These are phyloP conservation scores for Echiichthys vipera DNA, from an alignment of 2,797 vertebrate species.

Conservation along the genomic window DNA sequence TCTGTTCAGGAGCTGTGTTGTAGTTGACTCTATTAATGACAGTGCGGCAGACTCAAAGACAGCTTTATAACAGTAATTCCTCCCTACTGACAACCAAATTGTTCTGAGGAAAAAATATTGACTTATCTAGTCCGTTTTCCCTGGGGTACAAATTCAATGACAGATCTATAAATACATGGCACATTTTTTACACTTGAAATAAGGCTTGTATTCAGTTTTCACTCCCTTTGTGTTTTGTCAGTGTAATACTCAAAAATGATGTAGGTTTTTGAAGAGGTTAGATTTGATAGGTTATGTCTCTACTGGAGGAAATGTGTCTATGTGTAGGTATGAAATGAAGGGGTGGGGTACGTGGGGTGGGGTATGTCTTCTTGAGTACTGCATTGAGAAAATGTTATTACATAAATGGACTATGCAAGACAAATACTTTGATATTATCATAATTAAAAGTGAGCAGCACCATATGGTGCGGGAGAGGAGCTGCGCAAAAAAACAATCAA, in stretches of 20 bases:
- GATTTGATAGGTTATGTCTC: slow-evolving; percentile 71
- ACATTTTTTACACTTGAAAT: slow-evolving; percentile 59
- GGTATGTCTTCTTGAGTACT: slow-evolving; percentile 55
- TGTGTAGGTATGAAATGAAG: slow-evolving; percentile 13
- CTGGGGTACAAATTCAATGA: slow-evolving; percentile 53
- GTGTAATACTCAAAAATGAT: slow-evolving; percentile 63
- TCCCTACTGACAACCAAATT: slow-evolving; percentile 61
- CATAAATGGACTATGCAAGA: slow-evolving; percentile 86
- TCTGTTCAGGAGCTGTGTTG: slow-evolving; percentile 37
- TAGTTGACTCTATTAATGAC: slow-evolving; percentile 61
- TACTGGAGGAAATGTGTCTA: slow-evolving; percentile 43
- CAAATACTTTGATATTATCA: slow-evolving; percentile 86
- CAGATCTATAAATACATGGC: slow-evolving; percentile 45
- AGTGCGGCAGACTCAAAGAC: slow-evolving; percentile 58
- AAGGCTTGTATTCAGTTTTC: slow-evolving; percentile 36
- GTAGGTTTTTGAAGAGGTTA: slow-evolving; percentile 46
- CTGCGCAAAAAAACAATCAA: slow-evolving; percentile 84
- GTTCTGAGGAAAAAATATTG: slow-evolving; percentile 67
- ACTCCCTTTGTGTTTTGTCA: slow-evolving; percentile 43
- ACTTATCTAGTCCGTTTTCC: slow-evolving; percentile 61
- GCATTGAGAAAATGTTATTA: slow-evolving; percentile 84
- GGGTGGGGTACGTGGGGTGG: background rate
- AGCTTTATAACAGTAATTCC: slow-evolving; percentile 70
- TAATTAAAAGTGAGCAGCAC: slow-evolving; percentile 86
- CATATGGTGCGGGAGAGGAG: slow-evolving; percentile 85